Conservation (phyloP, 2,888 invertebrate genomes). For the Tiphia femorata region DNA sequence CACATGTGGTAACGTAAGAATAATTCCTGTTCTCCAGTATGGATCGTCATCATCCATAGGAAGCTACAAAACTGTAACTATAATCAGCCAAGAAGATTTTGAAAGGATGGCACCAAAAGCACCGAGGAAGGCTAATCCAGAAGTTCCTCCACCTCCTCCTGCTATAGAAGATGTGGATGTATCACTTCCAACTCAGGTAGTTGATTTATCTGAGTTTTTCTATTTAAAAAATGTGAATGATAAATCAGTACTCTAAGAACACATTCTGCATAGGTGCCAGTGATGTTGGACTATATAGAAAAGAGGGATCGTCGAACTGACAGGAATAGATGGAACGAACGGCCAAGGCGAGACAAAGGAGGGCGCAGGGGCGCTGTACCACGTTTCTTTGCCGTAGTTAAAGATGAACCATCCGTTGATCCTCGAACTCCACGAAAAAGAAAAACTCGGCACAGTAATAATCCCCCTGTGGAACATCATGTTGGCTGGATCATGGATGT, state of each 20-base stretch:
- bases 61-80: conserved; percentile 87
- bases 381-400: conserved; percentile 95
- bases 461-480: conserved; percentile 95
- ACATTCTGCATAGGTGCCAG: conserved; percentile 21
- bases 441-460: conserved; percentile 91
- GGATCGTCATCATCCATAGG: conserved; percentile 69
- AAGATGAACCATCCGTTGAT: conserved; percentile 77
- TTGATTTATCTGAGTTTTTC: too few species aligned
- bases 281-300: conserved; percentile 40
- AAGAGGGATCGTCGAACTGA: conserved; percentile 54
- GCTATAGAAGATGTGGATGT: conserved; percentile 62
- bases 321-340: conserved; percentile 52
- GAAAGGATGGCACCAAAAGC: conserved; percentile 80
- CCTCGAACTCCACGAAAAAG: conserved; percentile 83
- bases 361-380: conserved; percentile 75
- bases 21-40: conserved; percentile 59
- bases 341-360: conserved; percentile 38
- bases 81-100: conserved; percentile 91
- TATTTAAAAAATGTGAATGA: too few species aligned
- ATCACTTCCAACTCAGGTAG: conserved; percentile 49
- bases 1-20: conserved; percentile 3
- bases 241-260: too few species aligned
- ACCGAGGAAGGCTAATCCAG: conserved; percentile 78
- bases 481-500: conserved; percentile 98
- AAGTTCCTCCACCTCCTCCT: conserved; percentile 88